Base-by-base conservation (phyloP, 2,113 vertebrate genomes). In the Heloderma charlesbogerti region DNA sequence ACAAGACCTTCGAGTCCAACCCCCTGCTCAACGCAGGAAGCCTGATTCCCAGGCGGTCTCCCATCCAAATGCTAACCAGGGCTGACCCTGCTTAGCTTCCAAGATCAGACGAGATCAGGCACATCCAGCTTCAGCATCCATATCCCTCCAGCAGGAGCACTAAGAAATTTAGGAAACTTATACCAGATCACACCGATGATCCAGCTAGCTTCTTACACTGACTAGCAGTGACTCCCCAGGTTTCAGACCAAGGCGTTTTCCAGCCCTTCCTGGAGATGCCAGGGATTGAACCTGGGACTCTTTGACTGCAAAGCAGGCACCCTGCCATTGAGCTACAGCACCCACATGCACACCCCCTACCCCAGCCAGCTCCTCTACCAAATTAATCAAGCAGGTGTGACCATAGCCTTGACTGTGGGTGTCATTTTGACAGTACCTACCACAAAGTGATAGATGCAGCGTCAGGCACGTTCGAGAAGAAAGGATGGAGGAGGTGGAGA, bases 371-470 rank as follows among this genome's bases (percentile, higher is more conserved):
- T 37, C 88, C 86, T 66, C 10, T 54, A 3, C 6, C 91, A 63
- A 88, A 75, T 71, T 3, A 84, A 2, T 29, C 66, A 22, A 15
- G 18, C 25, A 90, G 6, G 77, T 57, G 34, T 22, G 34, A 81
- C 92, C 86, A 82, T 0, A 86, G 0, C 0, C 0, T 4, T 82
- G 78, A 0, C 2, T 48, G n/a, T 88, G 34, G 45, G 4, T 0
- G 0, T 71, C n/a, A 7, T 48, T 10, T 88, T 67, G 10, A 34
- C 69, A 25, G 2, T 67, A 84, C 16, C 31, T 51, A 54, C 48
- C 69, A n/a, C n/a, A 66, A 69, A 45, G n/a, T 60, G 40, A 88
- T 40, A 84, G 81, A 66, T 40, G n/a, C 51, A 54, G 51, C 10
- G 51, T 7, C 8, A 40, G n/a, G 82, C 10, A 13, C 29, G 1